Evolutionary conservation across 2,888 invertebrate species (phyloP), one percentile per base, ranked within the genome.

Genomic region (Ormyrus nitidulus): DNA sequence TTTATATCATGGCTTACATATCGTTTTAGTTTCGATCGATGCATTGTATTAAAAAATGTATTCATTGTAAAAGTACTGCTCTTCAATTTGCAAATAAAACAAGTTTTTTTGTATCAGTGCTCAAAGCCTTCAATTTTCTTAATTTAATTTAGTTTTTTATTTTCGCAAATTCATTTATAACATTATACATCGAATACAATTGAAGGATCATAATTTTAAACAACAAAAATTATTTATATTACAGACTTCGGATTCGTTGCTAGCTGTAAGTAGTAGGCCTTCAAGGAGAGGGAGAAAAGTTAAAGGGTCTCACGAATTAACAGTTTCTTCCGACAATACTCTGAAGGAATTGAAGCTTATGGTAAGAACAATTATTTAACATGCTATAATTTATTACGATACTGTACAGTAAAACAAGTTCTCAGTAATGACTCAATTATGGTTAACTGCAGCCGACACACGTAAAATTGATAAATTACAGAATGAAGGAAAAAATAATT

Each of bases 261-360:
- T 61, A 4, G 11, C 51, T 59, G 8, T 46, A 65, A 68, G 62
- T 49, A 68, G 53, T 66, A 72, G 83, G 59, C 79, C 79, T 9
- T 70, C 72, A 3, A 81, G 83, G 66, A 81, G 81, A 61, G 75
- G 81, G 2, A 76, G 83, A 58, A 83, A 83, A 81, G 72, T 81
- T n/a, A 81, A 83, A 76, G 81, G 81, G 10, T 83, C 83, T 9
- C 79, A 80, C 75, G 83, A 83, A 71, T 74, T 83, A 13, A 80
- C 69, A 51, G 83, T 83, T 13, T 83, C 83, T 7, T 83, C 83
- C 0, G 77, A 77, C 34, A 79, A 77, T 11, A 83, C 83, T 9
- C 62, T 83, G 65, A 83, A 80, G 72, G 83, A 83, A 48, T 56
- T 83, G 65, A 83, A 83, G 61, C 59, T 83, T 48, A 81, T 81